phyloP scores from a whole-genome alignment of 2,113 vertebrate species.

The cat (Felis catus) region DNA sequence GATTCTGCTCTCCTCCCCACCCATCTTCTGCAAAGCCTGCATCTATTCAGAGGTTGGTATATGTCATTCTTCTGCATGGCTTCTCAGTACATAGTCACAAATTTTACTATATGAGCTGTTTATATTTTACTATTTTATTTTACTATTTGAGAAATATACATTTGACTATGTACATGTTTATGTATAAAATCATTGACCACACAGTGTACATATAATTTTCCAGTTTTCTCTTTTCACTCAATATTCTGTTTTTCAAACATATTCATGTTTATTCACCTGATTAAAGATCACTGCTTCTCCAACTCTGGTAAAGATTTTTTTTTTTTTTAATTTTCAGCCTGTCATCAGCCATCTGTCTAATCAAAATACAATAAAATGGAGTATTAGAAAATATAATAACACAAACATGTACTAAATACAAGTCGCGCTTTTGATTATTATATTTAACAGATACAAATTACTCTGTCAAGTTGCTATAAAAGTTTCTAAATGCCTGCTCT shows the following conservation, averaged over 20 bases:
- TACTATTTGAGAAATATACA: background rate
- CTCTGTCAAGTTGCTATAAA: background rate
- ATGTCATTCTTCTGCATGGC: background rate
- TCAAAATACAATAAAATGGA: background rate
- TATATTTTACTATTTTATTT: background rate
- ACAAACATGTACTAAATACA: background rate
- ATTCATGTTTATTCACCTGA: background rate
- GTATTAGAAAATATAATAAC: background rate
- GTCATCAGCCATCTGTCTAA: background rate
- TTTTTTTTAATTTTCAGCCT: background rate
- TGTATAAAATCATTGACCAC: background rate
- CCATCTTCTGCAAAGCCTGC: background rate
- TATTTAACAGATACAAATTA: background rate
- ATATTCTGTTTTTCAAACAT: background rate
- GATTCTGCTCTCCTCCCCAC: background rate
- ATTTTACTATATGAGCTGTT: background rate
- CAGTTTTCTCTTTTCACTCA: background rate
- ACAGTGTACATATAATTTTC: background rate
- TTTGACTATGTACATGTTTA: background rate
- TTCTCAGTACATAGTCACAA: background rate
- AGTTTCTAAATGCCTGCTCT: background rate
- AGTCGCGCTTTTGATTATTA: background rate
- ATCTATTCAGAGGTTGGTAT: background rate
- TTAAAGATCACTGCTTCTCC: background rate
- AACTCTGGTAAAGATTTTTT: background rate